Base-by-base conservation (phyloP, 2,888 invertebrate species). In the Parnassius apollo region DNA sequence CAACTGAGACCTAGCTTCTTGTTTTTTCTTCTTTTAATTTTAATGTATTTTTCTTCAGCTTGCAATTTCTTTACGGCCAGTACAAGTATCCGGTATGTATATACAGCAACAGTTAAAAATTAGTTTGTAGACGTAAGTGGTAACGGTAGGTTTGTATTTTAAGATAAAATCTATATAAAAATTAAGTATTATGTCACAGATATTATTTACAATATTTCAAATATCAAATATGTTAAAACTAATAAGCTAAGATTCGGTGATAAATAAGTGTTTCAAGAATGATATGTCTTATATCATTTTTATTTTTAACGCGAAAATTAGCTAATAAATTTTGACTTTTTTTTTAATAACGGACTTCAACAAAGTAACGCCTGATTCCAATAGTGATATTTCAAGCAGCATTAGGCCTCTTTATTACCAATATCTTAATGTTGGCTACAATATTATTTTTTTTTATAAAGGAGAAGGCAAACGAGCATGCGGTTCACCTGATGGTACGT, bases 381-480 rank as follows among this genome's bases (percentile, higher is more conserved):
- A 35, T 35, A 35, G 7, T 7, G 7, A 35, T 35, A 4, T 35
- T 9, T 3, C 22, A 11, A 18, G 18, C 45, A 55, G 45, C 10
- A 9, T 25, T 18, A 52, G 13, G 9, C 12, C 51, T 59, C 46
- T 35, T 42, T 13, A 48, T 9, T 53, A 54, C 18, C 42, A 62
- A 57, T 64, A 61, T 58, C 59, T 64, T 63, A 60, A 50, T 51
- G n/a, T 54, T 42, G 18, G 46, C 54, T 62, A 48, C 52, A 48
- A 51, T 35, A 44, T 55, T 10, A 42, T 57, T 59, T 35, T 35
- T 1, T 49, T 57, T 59, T 35, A 7, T 1, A 35, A 35, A 7
- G 35, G 35, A 35, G 25, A 35, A 35, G 35, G 35, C 35, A 35
- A 35, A 35, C 35, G 35, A 35, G 3, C 35, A 35, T 35, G 3